Conservation (phyloP, 2,113 vertebrate genomes). For the Proterorhinus semilunaris region DNA sequence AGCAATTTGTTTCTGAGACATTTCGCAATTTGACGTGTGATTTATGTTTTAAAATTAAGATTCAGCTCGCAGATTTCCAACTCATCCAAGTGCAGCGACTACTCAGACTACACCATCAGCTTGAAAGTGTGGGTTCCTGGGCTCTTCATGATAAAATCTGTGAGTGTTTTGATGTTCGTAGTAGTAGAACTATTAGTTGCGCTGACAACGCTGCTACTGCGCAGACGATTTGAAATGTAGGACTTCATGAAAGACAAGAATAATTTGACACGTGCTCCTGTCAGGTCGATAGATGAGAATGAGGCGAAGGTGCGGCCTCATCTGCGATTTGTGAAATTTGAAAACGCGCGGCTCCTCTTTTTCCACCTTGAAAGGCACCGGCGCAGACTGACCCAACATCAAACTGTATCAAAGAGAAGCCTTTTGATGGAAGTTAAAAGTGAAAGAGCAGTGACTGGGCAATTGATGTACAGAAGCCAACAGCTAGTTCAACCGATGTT, state of each 20-base stretch:
- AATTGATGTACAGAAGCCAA: conserved; percentile 56
- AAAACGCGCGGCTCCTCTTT: conserved; percentile 58
- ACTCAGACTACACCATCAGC: no score
- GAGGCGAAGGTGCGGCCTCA: conserved; percentile 40
- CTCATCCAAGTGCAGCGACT: no score
- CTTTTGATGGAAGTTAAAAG: conserved; percentile 70
- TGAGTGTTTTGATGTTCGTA: no score
- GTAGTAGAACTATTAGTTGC: no score
- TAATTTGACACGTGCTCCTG: conserved; percentile 35
- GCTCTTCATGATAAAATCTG: no score
- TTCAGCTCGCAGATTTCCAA: no score
- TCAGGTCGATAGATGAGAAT: conserved; percentile 49
- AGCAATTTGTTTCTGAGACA: no score
- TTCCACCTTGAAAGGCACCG: conserved; percentile 62
- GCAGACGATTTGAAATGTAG: not conserved
- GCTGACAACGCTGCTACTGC: not conserved
- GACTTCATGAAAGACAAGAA: not conserved
- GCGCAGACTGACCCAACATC: conserved; percentile 62
- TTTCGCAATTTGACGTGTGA: no score
- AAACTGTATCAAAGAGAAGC: conserved; percentile 64
- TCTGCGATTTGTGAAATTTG: conserved; percentile 62
- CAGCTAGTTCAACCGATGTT: conserved; percentile 60
- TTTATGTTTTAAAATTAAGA: no score
- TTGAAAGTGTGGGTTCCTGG: no score
- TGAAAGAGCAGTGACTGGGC: conserved; percentile 57